Evolutionary conservation across 2,797 vertebrate species (phyloP).

Genomic region (Oreochromis mossambicus): DNA sequence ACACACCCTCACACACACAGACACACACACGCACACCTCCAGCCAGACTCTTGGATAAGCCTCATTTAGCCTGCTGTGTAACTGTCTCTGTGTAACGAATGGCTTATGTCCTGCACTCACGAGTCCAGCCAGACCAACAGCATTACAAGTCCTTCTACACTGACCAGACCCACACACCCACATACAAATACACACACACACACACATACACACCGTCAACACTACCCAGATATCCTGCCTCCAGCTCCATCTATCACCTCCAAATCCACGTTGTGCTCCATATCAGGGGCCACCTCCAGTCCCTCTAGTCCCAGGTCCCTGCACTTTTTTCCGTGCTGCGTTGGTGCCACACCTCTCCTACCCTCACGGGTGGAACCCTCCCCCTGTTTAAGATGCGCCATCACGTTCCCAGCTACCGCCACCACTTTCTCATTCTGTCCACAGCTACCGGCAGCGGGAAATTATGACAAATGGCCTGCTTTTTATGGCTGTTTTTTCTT

Average conservation of each 20-base stretch:
- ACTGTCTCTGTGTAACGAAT: constrained; percentile 68
- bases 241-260: constrained; percentile 60
- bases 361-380: not conserved
- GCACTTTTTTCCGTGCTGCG: not conserved
- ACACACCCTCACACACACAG: constrained; percentile 7
- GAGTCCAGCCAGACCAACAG: constrained; percentile 33
- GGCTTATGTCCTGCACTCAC: constrained; percentile 50
- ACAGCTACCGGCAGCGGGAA: constrained; percentile 62
- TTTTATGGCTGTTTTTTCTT: constrained; percentile 56
- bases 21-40: constrained; percentile 40
- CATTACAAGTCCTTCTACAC: constrained; percentile 38
- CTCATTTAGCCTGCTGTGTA: constrained; percentile 71
- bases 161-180: constrained; percentile 45
- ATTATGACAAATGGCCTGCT: constrained; percentile 66
- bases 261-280: constrained; percentile 2
- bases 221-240: constrained; percentile 68
- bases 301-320: not conserved
- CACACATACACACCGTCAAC: constrained; percentile 31
- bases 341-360: not conserved
- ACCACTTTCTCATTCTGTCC: constrained; percentile 67
- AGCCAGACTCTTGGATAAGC: constrained; percentile 59
- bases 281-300: constrained; percentile 24
- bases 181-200: not conserved
- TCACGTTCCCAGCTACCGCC: constrained; percentile 31
- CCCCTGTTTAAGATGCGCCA: constrained; percentile 51